Percentiles rank a stretch among this genome's conserved stretches.
Conservation (phyloP, 2,113 vertebrate genomes). For the Lycocorax pyrrhopterus region DNA sequence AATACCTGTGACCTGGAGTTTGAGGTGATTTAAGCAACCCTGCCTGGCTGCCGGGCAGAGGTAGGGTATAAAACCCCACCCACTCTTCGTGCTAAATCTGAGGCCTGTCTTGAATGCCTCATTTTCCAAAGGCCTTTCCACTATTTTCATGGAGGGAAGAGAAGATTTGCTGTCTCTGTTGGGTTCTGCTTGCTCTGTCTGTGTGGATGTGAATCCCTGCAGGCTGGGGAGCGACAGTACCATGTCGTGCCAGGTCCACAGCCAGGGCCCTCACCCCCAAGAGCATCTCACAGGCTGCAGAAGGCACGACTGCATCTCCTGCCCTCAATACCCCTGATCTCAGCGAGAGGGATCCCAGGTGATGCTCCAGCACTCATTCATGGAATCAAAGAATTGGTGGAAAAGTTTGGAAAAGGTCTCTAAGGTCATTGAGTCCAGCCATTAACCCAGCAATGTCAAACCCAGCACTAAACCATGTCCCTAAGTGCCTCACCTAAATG, state of each 20-base stretch:
- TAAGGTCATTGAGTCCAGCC: background rate
- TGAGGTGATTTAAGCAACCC: background rate
- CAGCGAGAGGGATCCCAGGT: background rate
- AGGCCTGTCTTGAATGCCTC: background rate
- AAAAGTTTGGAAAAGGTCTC: background rate
- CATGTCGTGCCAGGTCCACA: rapidly evolving
- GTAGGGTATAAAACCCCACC: background rate
- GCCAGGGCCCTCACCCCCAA: background rate
- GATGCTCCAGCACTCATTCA: background rate
- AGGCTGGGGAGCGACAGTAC: background rate
- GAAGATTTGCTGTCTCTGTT: background rate
- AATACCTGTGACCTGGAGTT: background rate
- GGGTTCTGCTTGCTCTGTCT: background rate
- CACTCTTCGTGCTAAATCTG: background rate
- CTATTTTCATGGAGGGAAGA: background rate
- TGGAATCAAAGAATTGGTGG: background rate
- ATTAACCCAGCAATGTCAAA: background rate
- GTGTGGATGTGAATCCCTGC: background rate
- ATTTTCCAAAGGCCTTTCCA: background rate
- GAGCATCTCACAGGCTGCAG: background rate
- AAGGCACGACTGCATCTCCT: background rate
- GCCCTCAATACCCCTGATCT: background rate
- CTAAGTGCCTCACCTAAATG: background rate
- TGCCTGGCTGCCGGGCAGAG: background rate
- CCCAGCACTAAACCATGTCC: background rate